These are phyloP conservation scores for Diceros bicornis DNA, from an alignment of 2,797 vertebrate species.

Conservation along the genomic window DNA sequence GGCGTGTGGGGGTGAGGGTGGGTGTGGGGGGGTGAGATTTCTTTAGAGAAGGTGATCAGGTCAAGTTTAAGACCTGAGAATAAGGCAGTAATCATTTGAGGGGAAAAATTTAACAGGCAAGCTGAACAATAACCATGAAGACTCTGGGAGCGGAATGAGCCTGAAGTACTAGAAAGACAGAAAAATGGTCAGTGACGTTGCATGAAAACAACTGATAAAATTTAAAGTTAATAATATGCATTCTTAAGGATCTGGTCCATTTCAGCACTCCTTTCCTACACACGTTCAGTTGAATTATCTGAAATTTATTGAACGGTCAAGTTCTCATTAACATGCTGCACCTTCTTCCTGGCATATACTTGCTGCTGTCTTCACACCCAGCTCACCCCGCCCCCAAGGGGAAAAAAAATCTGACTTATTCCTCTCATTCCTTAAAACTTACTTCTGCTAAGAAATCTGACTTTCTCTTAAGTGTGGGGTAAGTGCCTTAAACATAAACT, in stretches of 20 bases:
- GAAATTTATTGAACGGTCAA: not conserved
- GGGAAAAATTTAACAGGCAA: not conserved
- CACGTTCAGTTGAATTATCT: not conserved
- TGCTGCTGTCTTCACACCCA: not conserved
- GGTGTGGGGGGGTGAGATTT: not conserved
- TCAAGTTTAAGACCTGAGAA: not conserved
- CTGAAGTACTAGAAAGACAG: not conserved
- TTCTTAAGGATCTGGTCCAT: not conserved
- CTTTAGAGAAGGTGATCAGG: not conserved
- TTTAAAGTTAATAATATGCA: not conserved
- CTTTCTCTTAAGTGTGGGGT: not conserved
- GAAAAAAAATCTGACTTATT: not conserved
- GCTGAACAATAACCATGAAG: not conserved
- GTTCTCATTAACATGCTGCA: not conserved
- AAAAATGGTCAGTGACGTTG: not conserved
- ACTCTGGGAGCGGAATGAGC: not conserved
- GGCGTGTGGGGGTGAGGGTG: too few relatives aligned
- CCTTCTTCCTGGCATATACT: not conserved
- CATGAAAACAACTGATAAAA: not conserved
- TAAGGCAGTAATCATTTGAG: not conserved
- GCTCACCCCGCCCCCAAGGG: not conserved
- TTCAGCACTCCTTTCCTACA: not conserved
- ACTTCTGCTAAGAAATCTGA: not conserved
- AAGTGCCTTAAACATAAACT: not conserved
- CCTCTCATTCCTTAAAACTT: not conserved